A percentile compares a stretch with the other conserved stretches of the same genome.
phyloP scores from a whole-genome alignment of 2,113 vertebrate genomes.

The Osmerus eperlanus region DNA sequence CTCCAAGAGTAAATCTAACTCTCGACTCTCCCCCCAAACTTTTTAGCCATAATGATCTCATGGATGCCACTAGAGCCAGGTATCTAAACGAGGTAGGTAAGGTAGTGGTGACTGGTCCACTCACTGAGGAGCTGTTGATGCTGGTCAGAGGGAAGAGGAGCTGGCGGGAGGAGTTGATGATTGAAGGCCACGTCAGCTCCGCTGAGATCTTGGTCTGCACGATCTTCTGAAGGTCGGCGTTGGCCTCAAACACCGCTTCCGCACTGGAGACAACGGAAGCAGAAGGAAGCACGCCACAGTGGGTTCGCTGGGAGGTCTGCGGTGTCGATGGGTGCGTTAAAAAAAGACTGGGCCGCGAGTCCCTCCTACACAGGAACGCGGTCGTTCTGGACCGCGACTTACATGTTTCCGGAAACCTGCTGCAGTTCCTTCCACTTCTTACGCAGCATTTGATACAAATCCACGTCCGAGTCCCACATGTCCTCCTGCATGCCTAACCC shows the following conservation, averaged over 20 bases:
- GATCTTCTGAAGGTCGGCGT: constrained; percentile 87
- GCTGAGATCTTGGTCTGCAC: constrained; percentile 78
- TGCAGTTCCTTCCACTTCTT: constrained; percentile 78
- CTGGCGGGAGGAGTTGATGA: constrained; percentile 72
- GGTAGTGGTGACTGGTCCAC: constrained; percentile 38
- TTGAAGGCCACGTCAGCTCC: constrained; percentile 82
- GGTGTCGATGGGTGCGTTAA: too few species aligned
- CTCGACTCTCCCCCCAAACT: too few species aligned
- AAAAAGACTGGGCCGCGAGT: background rate
- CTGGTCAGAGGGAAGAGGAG: constrained; percentile 83
- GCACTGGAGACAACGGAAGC: constrained; percentile 52
- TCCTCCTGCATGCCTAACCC: constrained; percentile 81
- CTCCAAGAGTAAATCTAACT: too few species aligned
- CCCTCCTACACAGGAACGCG: background rate
- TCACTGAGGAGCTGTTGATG: constrained; percentile 85
- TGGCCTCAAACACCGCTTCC: constrained; percentile 81
- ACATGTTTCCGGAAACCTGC: constrained; percentile 75
- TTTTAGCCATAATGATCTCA: too few species aligned
- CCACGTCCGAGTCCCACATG: constrained; percentile 81
- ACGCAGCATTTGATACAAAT: constrained; percentile 79
- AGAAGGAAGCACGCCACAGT: background rate
- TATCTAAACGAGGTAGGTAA: too few species aligned
- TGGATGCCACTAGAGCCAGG: too few species aligned
- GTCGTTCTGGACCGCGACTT: constrained; percentile 29
- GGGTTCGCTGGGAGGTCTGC: background rate